Percentiles rank a stretch among this genome's conserved stretches.
phyloP scores from a whole-genome alignment of 2,113 vertebrate genomes.

The Clarias macrocephalus region DNA sequence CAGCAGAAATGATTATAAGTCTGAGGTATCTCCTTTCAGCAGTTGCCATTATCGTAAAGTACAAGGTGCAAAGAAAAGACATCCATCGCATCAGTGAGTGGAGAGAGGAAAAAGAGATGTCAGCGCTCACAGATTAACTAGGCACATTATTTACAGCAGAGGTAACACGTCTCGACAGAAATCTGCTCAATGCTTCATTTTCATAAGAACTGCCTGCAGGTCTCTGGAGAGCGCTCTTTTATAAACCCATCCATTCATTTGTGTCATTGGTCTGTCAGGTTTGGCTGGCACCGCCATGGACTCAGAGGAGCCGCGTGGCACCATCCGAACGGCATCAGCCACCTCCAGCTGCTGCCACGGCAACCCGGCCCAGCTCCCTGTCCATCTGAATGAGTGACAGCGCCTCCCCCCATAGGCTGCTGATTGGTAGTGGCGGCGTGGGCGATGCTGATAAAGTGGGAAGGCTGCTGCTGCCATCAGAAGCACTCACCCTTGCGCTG shows the following conservation, averaged over 20 bases:
- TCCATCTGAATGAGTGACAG: conserved; percentile 55
- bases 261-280: conserved; percentile 49
- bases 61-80: conserved; percentile 13
- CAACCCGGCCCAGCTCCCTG: conserved; percentile 49
- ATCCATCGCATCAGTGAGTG: conserved; percentile 27
- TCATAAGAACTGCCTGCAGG: conserved; percentile 41
- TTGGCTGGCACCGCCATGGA: conserved; percentile 33
- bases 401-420: conserved; percentile 36
- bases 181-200: conserved; percentile 43
- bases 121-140: conserved; percentile 38
- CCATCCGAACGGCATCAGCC: conserved; percentile 40
- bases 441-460: conserved; percentile 49
- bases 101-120: conserved; percentile 26
- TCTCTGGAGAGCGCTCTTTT: conserved; percentile 43
- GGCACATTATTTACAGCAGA: conserved; percentile 53
- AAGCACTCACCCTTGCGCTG: conserved; percentile 34
- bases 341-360: conserved; percentile 51
- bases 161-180: conserved; percentile 40
- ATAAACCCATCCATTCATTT: conserved; percentile 47
- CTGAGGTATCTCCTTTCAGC: conserved; percentile 9
- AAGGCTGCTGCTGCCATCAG: conserved; percentile 35
- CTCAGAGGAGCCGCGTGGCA: conserved; percentile 42
- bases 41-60: conserved; percentile 22
- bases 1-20: conserved; percentile 31
- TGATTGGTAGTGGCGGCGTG: conserved; percentile 54